Evolutionary conservation across 2,113 vertebrate species (phyloP).

Genomic region (Pachycephala philippinensis): DNA sequence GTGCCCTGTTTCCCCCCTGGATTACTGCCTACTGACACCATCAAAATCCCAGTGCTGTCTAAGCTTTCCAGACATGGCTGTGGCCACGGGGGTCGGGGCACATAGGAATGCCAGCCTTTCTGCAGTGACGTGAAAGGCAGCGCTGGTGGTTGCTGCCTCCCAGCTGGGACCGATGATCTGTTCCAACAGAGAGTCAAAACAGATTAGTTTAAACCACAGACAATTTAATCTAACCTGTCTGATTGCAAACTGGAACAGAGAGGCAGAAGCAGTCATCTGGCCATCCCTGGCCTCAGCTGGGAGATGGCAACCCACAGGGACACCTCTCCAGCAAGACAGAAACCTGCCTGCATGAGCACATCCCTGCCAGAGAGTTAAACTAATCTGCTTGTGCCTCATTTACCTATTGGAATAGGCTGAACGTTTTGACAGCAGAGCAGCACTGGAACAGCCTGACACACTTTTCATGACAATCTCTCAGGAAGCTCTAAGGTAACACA

Average conservation of each 20-base stretch:
- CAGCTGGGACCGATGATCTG: slow-evolving; percentile 4
- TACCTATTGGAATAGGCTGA: background rate
- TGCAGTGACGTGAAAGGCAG: background rate
- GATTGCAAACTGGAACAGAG: slow-evolving; percentile 15
- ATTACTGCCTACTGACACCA: background rate
- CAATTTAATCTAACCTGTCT: slow-evolving; percentile 53
- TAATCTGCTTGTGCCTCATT: slow-evolving; percentile 21
- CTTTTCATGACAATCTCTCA: background rate
- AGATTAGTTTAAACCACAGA: slow-evolving; percentile 44
- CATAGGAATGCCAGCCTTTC: background rate
- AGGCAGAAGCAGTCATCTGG: slow-evolving; percentile 18
- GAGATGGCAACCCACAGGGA: slow-evolving; percentile 1
- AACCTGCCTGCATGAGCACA: background rate
- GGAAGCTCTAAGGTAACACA: background rate
- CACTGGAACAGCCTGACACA: background rate
- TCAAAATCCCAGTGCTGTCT: background rate
- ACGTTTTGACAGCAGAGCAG: background rate
- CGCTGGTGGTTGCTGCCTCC: background rate
- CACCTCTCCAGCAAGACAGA: background rate
- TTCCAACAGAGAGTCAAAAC: slow-evolving; percentile 44
- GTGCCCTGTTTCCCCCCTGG: background rate
- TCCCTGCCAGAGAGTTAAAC: slow-evolving; percentile 7
- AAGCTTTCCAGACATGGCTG: background rate
- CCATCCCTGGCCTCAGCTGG: slow-evolving; percentile 27
- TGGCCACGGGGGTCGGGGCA: accelerated